These are phyloP conservation scores for Heliconius ethilla DNA, from an alignment of 2,888 invertebrate species.

Conservation along the genomic window DNA sequence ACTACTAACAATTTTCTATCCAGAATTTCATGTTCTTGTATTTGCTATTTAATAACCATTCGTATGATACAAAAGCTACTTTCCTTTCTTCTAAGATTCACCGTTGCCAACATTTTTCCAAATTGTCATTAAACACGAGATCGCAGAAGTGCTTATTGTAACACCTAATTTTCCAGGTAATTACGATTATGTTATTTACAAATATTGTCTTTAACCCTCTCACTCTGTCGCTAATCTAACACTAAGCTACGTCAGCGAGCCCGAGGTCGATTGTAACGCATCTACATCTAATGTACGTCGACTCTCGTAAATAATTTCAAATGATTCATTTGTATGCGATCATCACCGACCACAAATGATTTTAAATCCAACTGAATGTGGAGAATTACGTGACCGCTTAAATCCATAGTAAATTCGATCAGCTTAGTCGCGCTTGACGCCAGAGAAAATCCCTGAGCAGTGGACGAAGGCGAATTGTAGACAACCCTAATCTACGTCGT, in stretches of 20 bases:
- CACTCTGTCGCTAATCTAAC: slow-evolving; percentile 80
- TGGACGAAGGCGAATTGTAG: slow-evolving; percentile 50
- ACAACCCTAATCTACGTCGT: slow-evolving; percentile 38
- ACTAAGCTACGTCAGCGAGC: slow-evolving; percentile 77
- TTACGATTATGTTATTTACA: slow-evolving; percentile 81
- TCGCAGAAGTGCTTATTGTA: slow-evolving; percentile 61
- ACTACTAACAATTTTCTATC: neutral
- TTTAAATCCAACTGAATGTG: slow-evolving; percentile 69
- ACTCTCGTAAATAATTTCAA: slow-evolving; percentile 70
- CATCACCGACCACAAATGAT: slow-evolving; percentile 67
- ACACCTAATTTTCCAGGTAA: slow-evolving; percentile 75
- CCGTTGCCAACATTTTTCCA: neutral
- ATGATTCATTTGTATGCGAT: slow-evolving; percentile 64
- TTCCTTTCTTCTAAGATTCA: neutral
- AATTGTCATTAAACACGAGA: slow-evolving; percentile 42
- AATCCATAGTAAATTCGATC: slow-evolving; percentile 82
- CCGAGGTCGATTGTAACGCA: slow-evolving; percentile 75
- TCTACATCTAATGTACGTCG: slow-evolving; percentile 70
- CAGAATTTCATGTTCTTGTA: neutral
- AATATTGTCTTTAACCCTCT: slow-evolving; percentile 83
- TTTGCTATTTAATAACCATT: neutral
- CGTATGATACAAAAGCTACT: neutral
- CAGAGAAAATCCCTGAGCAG: slow-evolving; percentile 62
- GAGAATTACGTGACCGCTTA: slow-evolving; percentile 75
- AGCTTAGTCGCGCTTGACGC: slow-evolving; percentile 70